A percentile compares a stretch with the other conserved stretches of the same genome.
Conservation (phyloP, 2,797 vertebrate species). For the Hippoglossus hippoglossus region DNA sequence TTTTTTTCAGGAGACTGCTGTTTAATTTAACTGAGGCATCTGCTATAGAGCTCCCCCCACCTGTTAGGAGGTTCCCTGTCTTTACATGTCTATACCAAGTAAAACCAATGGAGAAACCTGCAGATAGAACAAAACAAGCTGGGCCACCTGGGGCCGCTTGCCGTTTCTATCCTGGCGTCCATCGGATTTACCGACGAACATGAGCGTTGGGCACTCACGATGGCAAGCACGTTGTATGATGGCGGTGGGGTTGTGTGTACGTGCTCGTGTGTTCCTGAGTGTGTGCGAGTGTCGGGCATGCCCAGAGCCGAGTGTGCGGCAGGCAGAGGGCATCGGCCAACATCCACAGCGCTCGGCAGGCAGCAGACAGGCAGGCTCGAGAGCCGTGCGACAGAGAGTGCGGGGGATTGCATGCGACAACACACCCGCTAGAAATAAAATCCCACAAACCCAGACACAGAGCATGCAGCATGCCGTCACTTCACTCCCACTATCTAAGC, state of each 20-base stretch:
- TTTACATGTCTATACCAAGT: conserved; percentile 71
- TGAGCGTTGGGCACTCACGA: conserved; percentile 82
- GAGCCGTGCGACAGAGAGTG: conserved; percentile 78
- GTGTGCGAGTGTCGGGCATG: conserved; percentile 74
- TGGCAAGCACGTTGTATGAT: conserved; percentile 73
- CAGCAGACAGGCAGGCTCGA: conserved; percentile 42
- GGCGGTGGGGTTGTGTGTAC: conserved; percentile 63
- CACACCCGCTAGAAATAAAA: conserved; percentile 30
- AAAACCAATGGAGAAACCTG: conserved; percentile 78
- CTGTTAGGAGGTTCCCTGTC: conserved; percentile 80
- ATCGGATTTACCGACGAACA: conserved; percentile 80
- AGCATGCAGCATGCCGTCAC: conserved; percentile 73
- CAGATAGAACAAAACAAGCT: conserved; percentile 72
- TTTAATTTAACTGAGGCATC: conserved; percentile 59
- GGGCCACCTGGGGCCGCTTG: conserved; percentile 41
- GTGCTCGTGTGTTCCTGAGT: conserved; percentile 68
- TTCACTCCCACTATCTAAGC: conserved; percentile 52
- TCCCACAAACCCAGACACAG: conserved; percentile 44
- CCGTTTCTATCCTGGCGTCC: conserved; percentile 72
- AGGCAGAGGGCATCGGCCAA: conserved; percentile 73
- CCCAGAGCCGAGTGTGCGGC: conserved; percentile 61
- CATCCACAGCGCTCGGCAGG: conserved; percentile 70
- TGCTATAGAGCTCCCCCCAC: conserved; percentile 86
- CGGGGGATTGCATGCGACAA: conserved; percentile 25
- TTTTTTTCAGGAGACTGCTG: conserved; percentile 73